phyloP scores from a whole-genome alignment of 2,797 vertebrate species.

The Amniataba percoides region DNA sequence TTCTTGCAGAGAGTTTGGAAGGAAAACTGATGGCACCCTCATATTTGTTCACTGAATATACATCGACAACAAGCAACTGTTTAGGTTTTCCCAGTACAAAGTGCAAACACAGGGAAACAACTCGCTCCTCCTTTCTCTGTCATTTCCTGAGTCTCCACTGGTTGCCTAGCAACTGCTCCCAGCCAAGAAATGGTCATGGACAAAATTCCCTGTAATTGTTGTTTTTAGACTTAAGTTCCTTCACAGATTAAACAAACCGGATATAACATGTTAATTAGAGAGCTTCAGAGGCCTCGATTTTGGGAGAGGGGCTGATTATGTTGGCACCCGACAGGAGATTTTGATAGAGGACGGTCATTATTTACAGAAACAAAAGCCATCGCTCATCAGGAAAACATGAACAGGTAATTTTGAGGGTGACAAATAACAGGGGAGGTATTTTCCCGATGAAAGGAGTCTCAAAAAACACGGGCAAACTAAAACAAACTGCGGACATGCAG shows the following conservation, averaged over 20 bases:
- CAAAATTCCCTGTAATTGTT: neutral
- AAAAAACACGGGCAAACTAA: neutral
- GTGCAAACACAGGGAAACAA: neutral
- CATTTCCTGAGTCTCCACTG: neutral
- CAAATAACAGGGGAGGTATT: neutral
- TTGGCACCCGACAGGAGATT: neutral
- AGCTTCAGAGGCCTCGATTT: no score
- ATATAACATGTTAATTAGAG: neutral
- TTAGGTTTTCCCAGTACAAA: neutral
- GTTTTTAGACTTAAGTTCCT: neutral
- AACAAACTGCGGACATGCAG: conserved; percentile 6
- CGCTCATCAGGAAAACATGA: neutral
- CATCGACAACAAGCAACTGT: neutral
- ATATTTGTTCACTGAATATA: neutral
- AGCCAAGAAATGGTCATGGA: neutral
- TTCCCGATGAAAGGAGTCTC: neutral
- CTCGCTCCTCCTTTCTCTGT: neutral
- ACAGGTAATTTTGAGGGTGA: neutral
- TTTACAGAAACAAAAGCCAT: neutral
- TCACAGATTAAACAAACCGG: neutral
- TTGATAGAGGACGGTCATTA: neutral
- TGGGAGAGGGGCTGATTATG: no score
- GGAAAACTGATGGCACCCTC: neutral
- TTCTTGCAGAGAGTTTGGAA: neutral
- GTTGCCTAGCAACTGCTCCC: conserved; percentile 4